Evolutionary conservation across 1,140 invertebrate genomes (phyloP).

Genomic region (Camponotus vicinus): DNA sequence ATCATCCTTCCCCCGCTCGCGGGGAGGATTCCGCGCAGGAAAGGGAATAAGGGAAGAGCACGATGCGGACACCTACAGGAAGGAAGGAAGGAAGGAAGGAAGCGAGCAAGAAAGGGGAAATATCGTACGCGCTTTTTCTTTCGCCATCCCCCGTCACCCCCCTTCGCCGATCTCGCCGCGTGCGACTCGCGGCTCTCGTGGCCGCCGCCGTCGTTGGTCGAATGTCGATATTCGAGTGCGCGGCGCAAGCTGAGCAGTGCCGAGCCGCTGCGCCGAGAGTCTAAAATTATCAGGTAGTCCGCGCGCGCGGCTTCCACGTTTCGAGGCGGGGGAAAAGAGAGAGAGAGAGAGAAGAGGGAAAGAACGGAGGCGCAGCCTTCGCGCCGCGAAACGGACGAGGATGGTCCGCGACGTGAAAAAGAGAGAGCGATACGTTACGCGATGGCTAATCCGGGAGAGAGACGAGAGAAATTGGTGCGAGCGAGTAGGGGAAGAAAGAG

Average conservation of each 20-base stretch:
- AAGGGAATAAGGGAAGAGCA: background rate
- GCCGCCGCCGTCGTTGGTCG: slow-evolving; percentile 53
- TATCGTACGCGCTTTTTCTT: background rate
- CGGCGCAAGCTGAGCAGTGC: slow-evolving; percentile 81
- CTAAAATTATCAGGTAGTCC: slow-evolving; percentile 83
- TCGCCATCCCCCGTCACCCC: slow-evolving; percentile 6
- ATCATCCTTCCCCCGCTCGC: background rate
- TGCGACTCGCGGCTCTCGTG: slow-evolving; percentile 63
- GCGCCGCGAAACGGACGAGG: slow-evolving; percentile 65
- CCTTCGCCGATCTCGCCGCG: slow-evolving; percentile 55
- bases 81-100: slow-evolving; percentile 3
- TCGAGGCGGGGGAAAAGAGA: slow-evolving; percentile 68
- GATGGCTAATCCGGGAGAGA: slow-evolving; percentile 2
- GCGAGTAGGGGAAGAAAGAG: slow-evolving; percentile 11
- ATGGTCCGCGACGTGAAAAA: slow-evolving; percentile 16
- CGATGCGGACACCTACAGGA: background rate
- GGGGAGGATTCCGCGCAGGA: background rate
- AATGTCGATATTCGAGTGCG: slow-evolving; percentile 85
- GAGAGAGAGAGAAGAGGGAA: slow-evolving; percentile 85
- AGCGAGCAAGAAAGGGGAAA: slow-evolving; percentile 34
- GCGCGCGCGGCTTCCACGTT: slow-evolving; percentile 18
- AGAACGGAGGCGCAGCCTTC: slow-evolving; percentile 85
- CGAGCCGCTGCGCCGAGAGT: slow-evolving; percentile 81
- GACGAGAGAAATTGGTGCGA: background rate
- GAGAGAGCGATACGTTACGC: slow-evolving; percentile 51